A percentile compares a stretch with the other conserved stretches of the same genome.
phyloP scores from a whole-genome alignment of 2,888 invertebrate species.

The Epistrophella euchroma region DNA sequence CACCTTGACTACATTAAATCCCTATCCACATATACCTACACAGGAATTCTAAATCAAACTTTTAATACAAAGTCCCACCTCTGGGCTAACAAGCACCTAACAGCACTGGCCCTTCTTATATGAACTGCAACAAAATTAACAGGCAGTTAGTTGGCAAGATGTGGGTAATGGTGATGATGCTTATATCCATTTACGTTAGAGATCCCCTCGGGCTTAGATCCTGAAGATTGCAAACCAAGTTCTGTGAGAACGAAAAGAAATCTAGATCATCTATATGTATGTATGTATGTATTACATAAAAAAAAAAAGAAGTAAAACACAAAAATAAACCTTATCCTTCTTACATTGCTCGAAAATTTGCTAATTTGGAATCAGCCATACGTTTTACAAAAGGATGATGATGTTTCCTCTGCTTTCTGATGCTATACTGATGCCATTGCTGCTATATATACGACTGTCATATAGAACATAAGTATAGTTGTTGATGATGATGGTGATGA shows the following conservation, averaged over 20 bases:
- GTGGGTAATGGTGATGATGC: slow-evolving; percentile 49
- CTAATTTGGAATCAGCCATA: slow-evolving; percentile 71
- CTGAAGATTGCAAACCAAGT: slow-evolving; percentile 58
- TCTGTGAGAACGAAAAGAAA: slow-evolving; percentile 43
- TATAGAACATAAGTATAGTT: slow-evolving; percentile 16
- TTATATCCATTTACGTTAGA: slow-evolving; percentile 1
- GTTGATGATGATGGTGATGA: slow-evolving; percentile 67
- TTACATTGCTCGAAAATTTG: slow-evolving; percentile 52
- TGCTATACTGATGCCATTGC: slow-evolving; percentile 49
- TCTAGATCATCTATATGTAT: not conserved
- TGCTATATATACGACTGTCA: not conserved
- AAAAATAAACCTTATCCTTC: slow-evolving; percentile 13
- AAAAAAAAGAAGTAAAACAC: not conserved
- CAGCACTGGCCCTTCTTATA: not conserved
- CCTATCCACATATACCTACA: slow-evolving; percentile 10
- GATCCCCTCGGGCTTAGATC: slow-evolving; percentile 27
- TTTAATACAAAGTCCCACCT: slow-evolving; percentile 54
- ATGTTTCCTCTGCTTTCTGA: slow-evolving; percentile 41
- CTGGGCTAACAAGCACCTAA: slow-evolving; percentile 9
- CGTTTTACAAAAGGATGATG: slow-evolving; percentile 51
- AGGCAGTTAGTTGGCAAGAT: slow-evolving; percentile 47
- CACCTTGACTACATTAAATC: slow-evolving; percentile 46
- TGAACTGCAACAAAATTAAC: slow-evolving; percentile 65
- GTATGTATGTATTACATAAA: slow-evolving; percentile 5
- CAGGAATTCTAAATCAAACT: slow-evolving; percentile 36